These are phyloP conservation scores for Columbina picui DNA, from an alignment of 2,113 vertebrate species.

Conservation along the genomic window DNA sequence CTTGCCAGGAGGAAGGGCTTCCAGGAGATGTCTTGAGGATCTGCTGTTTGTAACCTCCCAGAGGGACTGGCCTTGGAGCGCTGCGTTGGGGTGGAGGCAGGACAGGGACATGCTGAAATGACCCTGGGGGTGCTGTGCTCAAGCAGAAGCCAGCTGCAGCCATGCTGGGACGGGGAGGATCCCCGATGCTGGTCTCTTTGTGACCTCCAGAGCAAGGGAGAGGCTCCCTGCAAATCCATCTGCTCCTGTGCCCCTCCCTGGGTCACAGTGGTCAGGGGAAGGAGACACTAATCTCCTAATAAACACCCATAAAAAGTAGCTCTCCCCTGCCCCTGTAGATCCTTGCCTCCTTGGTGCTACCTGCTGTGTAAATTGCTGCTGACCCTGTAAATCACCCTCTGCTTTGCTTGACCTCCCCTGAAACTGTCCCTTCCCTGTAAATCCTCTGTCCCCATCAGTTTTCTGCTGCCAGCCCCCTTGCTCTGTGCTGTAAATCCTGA, in stretches of 20 bases:
- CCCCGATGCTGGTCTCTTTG: not conserved
- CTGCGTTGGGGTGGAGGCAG: accelerated
- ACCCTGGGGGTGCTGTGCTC: not conserved
- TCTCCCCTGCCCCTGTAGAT: constrained; percentile 12
- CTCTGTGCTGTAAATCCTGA: not conserved
- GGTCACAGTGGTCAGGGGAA: not conserved
- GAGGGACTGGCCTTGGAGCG: not conserved
- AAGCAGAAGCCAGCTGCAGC: not conserved
- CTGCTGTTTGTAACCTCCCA: not conserved
- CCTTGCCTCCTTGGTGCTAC: not conserved
- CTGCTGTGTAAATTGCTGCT: constrained; percentile 32
- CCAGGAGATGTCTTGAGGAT: not conserved
- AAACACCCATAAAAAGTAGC: not conserved
- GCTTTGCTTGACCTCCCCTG: not conserved
- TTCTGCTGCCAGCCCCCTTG: not conserved
- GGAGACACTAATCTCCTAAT: not conserved
- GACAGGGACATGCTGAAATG: accelerated
- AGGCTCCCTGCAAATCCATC: not conserved
- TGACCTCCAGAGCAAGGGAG: not conserved
- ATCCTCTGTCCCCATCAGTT: not conserved
- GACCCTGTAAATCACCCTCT: constrained; percentile 32
- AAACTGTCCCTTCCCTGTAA: not conserved
- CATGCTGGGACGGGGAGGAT: not conserved
- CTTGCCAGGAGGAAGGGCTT: not conserved
- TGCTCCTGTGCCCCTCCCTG: not conserved